phyloP scores from a whole-genome alignment of 2,797 vertebrate genomes.

The Takifugu ocellatus region DNA sequence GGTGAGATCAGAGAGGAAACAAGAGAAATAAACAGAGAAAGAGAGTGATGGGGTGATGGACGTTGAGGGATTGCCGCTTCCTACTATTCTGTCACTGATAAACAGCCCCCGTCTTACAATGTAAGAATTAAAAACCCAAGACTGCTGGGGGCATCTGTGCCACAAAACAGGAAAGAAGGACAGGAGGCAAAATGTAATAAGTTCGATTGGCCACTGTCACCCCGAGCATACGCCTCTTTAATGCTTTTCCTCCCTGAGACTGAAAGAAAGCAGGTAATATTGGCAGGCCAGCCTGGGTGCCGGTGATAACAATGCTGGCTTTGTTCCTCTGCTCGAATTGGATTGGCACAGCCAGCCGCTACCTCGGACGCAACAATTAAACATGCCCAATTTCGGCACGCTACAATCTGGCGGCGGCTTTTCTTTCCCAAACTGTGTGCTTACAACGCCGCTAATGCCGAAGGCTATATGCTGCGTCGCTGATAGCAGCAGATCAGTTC shows the following conservation, averaged over 20 bases:
- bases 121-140: conserved; percentile 20
- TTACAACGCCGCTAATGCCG: conserved; percentile 35
- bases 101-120: conserved; percentile 22
- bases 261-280: conserved; percentile 61
- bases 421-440: conserved; percentile 36
- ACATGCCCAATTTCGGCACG: conserved; percentile 34
- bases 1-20: conserved; percentile 30
- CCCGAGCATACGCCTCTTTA: conserved; percentile 40
- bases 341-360: conserved; percentile 49
- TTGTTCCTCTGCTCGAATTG: conserved; percentile 64
- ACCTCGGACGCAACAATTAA: conserved; percentile 66
- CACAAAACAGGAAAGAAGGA: conserved; percentile 35
- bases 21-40: conserved; percentile 4
- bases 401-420: conserved; percentile 43
- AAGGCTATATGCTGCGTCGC: conserved; percentile 36
- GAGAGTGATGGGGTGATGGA: conserved; percentile 29
- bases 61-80: neutral
- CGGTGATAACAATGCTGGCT: conserved; percentile 68
- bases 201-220: conserved; percentile 58
- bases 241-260: conserved; percentile 20
- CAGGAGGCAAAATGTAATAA: conserved; percentile 33
- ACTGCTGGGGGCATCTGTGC: conserved; percentile 18
- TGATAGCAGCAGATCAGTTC: conserved; percentile 59
- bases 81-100: conserved; percentile 27
- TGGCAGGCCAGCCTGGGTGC: conserved; percentile 59